Conservation (phyloP, 2,113 vertebrate species). For the Vombatus ursinus region DNA sequence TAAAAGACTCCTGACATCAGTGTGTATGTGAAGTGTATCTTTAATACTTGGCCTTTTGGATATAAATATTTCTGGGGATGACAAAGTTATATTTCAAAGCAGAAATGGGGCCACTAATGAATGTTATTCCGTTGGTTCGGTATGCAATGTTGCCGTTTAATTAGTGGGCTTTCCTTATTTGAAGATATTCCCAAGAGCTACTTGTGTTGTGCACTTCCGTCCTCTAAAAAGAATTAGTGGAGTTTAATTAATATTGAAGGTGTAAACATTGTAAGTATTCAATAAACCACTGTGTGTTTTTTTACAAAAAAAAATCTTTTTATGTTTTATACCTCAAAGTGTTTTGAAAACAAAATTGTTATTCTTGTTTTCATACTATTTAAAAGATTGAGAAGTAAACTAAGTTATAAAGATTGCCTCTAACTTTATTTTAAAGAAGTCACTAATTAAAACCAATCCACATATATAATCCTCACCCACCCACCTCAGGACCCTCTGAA, state of each 20-base stretch:
- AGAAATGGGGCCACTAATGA: conserved; percentile 82
- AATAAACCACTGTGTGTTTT: conserved; percentile 95
- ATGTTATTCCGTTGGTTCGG: conserved; percentile 81
- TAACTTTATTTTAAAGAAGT: conserved; percentile 80
- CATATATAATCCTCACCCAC: not conserved
- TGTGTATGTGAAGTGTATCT: conserved; percentile 90
- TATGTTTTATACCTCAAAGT: conserved; percentile 85
- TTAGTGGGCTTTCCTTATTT: conserved; percentile 85
- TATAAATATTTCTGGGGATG: conserved; percentile 87
- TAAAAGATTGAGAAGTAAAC: conserved; percentile 87
- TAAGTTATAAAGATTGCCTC: conserved; percentile 83
- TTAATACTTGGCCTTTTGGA: conserved; percentile 86
- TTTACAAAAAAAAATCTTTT: conserved; percentile 80
- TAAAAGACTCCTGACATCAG: conserved; percentile 83
- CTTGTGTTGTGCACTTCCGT: conserved; percentile 91
- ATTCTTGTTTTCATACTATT: conserved; percentile 85
- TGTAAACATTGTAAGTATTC: conserved; percentile 96
- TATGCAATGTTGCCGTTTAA: conserved; percentile 84
- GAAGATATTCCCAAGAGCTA: conserved; percentile 87
- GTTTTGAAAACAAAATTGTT: conserved; percentile 85
- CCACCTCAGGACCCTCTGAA: not conserved
- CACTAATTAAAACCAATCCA: conserved; percentile 46
- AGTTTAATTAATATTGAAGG: conserved; percentile 93
- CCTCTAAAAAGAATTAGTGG: conserved; percentile 84
- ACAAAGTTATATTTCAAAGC: conserved; percentile 85